Percentiles rank a stretch among this genome's conserved stretches.
Conservation (phyloP, 2,797 vertebrate species). For the Neopelma chrysocephalum region DNA sequence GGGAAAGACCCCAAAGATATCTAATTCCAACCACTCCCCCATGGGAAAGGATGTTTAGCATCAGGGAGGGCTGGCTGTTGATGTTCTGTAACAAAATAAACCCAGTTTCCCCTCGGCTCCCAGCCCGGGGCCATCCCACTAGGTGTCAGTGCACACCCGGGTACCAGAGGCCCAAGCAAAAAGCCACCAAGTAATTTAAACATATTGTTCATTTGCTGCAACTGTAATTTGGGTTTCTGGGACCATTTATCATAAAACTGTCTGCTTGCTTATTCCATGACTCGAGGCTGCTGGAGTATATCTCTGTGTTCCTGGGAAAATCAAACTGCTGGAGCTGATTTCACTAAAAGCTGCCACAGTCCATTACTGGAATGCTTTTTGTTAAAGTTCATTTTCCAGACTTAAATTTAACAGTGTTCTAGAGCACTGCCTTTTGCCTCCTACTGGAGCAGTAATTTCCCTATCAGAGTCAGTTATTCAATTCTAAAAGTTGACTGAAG, state of each 20-base stretch:
- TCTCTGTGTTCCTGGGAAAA: slow-evolving; percentile 51
- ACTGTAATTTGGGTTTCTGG: slow-evolving; percentile 70
- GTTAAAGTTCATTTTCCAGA: slow-evolving; percentile 66
- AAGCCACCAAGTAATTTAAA: slow-evolving; percentile 15
- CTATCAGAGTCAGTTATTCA: slow-evolving; percentile 32
- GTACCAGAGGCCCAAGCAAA: neutral
- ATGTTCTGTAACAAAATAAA: neutral
- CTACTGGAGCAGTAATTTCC: slow-evolving; percentile 44
- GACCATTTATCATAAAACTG: slow-evolving; percentile 64
- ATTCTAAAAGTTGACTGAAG: slow-evolving; percentile 42
- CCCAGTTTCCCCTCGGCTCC: neutral
- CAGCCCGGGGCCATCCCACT: neutral
- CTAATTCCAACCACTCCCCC: neutral
- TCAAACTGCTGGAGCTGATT: slow-evolving; percentile 46
- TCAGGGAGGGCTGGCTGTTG: neutral
- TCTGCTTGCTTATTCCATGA: slow-evolving; percentile 58
- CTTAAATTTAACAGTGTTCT: slow-evolving; percentile 58
- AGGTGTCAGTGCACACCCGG: slow-evolving; percentile 61
- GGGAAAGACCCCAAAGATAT: neutral
- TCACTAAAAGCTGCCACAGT: slow-evolving; percentile 63
- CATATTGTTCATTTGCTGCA: slow-evolving; percentile 60
- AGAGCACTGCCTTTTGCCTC: slow-evolving; percentile 55
- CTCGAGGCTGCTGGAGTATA: slow-evolving; percentile 65
- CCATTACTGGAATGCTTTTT: slow-evolving; percentile 56
- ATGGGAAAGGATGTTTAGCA: neutral